Evolutionary conservation across 2,797 vertebrate genomes (phyloP).

Genomic region (Catostomus latipinnis): DNA sequence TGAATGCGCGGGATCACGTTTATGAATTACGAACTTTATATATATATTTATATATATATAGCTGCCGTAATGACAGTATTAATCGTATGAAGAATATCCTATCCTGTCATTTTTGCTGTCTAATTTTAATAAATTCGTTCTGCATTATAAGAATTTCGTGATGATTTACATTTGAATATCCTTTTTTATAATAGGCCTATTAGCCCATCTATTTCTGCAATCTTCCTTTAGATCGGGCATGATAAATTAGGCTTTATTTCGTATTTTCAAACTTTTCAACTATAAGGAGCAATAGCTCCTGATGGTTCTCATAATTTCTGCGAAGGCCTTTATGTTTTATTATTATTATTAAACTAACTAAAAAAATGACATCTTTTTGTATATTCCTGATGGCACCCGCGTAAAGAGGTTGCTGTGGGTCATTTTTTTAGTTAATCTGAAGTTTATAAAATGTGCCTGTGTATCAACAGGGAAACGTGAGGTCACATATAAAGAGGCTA

Average conservation of each 20-base stretch:
- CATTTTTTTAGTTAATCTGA: constrained; percentile 8
- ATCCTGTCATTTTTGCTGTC: neutral
- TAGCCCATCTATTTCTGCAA: neutral
- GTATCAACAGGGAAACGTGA: constrained; percentile 40
- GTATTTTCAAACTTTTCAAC: neutral
- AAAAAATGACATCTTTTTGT: neutral
- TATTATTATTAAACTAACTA: neutral
- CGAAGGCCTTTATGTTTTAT: neutral
- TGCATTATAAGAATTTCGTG: neutral
- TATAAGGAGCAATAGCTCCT: neutral
- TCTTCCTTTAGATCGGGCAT: neutral
- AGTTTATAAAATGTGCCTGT: constrained; percentile 15
- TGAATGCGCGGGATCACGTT: neutral
- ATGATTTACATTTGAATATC: neutral
- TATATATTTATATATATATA: neutral
- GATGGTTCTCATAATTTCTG: neutral
- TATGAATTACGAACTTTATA: neutral
- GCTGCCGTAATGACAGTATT: neutral
- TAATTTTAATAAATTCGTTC: neutral
- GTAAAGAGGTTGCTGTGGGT: neutral
- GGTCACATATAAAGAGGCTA: constrained; percentile 46
- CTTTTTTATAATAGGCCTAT: neutral
- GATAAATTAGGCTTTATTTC: neutral
- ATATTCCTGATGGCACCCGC: neutral
- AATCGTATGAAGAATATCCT: neutral